Evolutionary conservation across 35 echinoderm and acorn worm species (phyloP).

Genomic region (Lytechinus pictus): DNA sequence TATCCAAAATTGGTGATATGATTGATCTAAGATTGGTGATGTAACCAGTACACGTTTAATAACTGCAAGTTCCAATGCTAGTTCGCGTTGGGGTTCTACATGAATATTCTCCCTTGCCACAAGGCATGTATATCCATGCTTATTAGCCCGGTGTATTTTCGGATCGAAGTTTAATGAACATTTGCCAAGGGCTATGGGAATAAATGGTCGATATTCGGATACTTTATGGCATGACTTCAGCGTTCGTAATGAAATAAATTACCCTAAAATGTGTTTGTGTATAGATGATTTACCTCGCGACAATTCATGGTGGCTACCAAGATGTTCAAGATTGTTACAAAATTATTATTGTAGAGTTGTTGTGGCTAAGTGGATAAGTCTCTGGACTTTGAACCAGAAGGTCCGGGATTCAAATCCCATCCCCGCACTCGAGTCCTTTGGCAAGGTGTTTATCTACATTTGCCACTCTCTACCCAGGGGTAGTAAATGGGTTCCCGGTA

Average conservation of each 20-base stretch:
- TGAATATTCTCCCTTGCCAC: not conserved
- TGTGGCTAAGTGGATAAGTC: no score
- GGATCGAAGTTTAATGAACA: slow-evolving; percentile 18
- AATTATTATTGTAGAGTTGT: no score
- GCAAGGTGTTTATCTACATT: no score
- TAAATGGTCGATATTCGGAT: not conserved
- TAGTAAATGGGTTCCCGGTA: no score
- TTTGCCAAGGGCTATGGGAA: slow-evolving; percentile 2
- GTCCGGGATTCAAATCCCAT: no score
- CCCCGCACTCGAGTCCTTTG: no score
- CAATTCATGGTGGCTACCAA: not conserved
- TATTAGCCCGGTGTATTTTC: not conserved
- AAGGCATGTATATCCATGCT: not conserved
- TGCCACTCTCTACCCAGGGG: no score
- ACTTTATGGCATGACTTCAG: slow-evolving; percentile 10
- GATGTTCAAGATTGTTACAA: no score
- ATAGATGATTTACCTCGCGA: not conserved
- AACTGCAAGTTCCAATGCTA: not conserved
- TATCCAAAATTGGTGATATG: not conserved
- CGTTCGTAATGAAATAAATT: slow-evolving; percentile 6
- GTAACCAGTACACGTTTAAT: not conserved
- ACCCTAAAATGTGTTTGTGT: not conserved
- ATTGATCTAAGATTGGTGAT: not conserved
- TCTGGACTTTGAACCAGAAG: no score
- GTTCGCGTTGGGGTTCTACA: not conserved